Conservation (phyloP, 1,140 invertebrate species). For the Camponotus floridanus region DNA sequence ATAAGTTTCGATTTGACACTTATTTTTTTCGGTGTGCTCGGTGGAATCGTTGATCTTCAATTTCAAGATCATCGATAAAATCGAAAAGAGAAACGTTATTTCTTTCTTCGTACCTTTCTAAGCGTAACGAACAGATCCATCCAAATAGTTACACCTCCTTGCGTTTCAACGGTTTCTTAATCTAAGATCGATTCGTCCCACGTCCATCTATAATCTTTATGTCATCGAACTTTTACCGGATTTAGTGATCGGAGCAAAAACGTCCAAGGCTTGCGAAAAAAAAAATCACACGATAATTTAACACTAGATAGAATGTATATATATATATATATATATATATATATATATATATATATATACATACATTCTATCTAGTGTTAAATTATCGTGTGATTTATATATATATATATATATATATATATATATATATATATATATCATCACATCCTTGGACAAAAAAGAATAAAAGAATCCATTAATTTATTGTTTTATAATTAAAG, state of each 20-base stretch:
- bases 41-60: neutral
- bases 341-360: too few species aligned
- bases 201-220: conserved; percentile 1
- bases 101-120: conserved; percentile 40
- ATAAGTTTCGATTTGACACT: too few species aligned
- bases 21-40: too few species aligned
- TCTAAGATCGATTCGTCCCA: conserved; percentile 22
- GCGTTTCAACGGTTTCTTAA: conserved; percentile 30
- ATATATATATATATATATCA: too few species aligned
- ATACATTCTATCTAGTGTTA: too few species aligned
- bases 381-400: too few species aligned
- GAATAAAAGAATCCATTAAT: neutral
- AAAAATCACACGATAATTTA: neutral
- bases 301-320: neutral
- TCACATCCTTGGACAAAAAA: neutral
- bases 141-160: conserved; percentile 19
- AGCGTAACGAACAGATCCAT: neutral
- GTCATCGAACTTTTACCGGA: neutral
- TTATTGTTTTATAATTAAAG: conserved; percentile 2
- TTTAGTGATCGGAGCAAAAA: neutral
- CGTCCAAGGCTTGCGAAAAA: neutral
- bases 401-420: too few species aligned
- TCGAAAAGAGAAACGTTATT: conserved; percentile 3
- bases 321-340: too few species aligned
- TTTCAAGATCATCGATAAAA: neutral